Conservation (phyloP, 2,797 vertebrate species). For the Falco columbarius region DNA sequence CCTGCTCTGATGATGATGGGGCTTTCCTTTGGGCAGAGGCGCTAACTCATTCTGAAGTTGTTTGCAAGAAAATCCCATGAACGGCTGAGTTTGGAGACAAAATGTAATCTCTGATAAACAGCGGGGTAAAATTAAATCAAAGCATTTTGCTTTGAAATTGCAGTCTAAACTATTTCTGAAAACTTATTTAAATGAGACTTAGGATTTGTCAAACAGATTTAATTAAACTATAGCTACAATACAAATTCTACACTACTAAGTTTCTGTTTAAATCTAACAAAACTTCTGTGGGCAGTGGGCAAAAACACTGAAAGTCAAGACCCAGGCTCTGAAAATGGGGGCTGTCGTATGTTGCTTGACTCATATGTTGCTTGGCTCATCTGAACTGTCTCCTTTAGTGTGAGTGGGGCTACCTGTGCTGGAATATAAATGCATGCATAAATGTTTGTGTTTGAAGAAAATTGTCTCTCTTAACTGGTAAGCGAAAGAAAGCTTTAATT, state of each 20-base stretch:
- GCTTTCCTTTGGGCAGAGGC: neutral
- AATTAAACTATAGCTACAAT: neutral
- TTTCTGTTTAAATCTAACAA: neutral
- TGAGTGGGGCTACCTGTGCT: neutral
- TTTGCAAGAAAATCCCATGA: neutral
- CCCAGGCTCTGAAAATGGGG: neutral
- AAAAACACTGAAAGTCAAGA: neutral
- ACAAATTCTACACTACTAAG: neutral
- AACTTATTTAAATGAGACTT: neutral
- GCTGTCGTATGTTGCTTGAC: fast-evolving
- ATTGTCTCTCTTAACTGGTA: neutral
- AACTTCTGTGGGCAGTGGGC: neutral
- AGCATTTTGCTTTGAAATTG: neutral
- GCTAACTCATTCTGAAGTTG: neutral
- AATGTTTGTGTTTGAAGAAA: neutral
- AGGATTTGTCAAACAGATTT: neutral
- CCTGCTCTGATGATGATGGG: neutral
- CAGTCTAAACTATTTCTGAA: neutral
- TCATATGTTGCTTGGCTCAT: neutral
- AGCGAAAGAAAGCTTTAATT: constrained; percentile 1
- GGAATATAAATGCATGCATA: neutral
- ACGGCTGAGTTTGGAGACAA: neutral
- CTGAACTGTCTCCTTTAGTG: neutral
- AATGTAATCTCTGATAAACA: neutral
- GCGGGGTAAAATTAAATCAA: neutral